Evolutionary conservation across 2,797 vertebrate species (phyloP).

Genomic region (Myotis planiceps): DNA sequence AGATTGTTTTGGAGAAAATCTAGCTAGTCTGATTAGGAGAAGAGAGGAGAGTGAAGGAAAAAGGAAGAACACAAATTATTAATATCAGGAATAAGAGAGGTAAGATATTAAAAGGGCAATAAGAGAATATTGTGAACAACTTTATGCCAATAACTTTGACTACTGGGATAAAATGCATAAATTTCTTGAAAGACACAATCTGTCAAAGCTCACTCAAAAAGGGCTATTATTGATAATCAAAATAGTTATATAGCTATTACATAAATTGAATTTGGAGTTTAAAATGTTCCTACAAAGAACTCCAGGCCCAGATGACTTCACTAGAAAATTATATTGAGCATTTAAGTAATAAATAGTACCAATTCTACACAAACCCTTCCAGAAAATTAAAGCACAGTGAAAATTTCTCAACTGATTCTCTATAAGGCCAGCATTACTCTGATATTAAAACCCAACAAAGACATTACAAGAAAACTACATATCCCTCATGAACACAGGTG

Average conservation of each 20-base stretch:
- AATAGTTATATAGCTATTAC: neutral
- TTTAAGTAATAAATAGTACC: neutral
- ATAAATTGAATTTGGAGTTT: constrained; percentile 5
- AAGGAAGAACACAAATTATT: neutral
- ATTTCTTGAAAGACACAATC: neutral
- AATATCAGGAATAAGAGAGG: neutral
- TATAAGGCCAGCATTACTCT: too few relatives aligned
- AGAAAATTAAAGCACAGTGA: too few relatives aligned
- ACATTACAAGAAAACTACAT: neutral
- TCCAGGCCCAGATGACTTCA: neutral
- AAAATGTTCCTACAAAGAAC: neutral
- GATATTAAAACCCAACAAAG: too few relatives aligned
- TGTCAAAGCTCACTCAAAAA: neutral
- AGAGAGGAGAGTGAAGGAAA: neutral
- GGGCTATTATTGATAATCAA: neutral
- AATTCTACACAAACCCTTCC: too few relatives aligned
- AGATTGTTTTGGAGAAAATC: constrained; percentile 1
- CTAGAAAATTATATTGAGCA: neutral
- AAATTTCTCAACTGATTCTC: too few relatives aligned
- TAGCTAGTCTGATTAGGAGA: neutral
- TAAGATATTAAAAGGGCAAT: neutral
- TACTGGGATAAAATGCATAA: neutral
- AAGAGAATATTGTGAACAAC: neutral
- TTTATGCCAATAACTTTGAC: neutral
- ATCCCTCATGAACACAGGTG: neutral